phyloP scores from a whole-genome alignment of 2,888 invertebrate genomes.

The Scelioninae gen. 1 region DNA sequence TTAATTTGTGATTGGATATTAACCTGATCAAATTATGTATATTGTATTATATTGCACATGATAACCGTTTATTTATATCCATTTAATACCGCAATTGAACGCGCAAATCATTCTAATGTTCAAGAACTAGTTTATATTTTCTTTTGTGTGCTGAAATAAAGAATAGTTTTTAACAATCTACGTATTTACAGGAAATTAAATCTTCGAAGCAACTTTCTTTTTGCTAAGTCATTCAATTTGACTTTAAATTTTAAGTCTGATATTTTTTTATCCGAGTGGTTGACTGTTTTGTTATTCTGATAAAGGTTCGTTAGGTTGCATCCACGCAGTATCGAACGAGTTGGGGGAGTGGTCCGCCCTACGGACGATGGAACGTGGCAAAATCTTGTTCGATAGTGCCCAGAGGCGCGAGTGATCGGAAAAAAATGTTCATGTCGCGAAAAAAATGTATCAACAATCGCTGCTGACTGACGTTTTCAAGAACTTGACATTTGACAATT shows the following conservation, averaged over 20 bases:
- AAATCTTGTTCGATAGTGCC: conserved; percentile 48
- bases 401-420: not conserved
- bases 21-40: not conserved
- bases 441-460: not conserved
- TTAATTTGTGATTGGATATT: no score
- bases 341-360: conserved; percentile 63
- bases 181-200: no score
- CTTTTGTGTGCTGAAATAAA: not conserved
- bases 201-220: not conserved
- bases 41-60: no score
- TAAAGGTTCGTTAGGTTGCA: conserved; percentile 8
- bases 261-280: not conserved
- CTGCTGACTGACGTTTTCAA: not conserved
- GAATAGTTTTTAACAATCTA: not conserved
- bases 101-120: no score
- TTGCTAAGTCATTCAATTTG: not conserved
- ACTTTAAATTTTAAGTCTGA: not conserved
- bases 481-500: conserved; percentile 1
- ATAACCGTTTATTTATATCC: no score
- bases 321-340: conserved; percentile 54
- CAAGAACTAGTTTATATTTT: not conserved
- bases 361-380: conserved; percentile 52
- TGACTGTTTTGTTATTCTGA: conserved; percentile 5
- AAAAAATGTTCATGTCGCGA: conserved; percentile 3
- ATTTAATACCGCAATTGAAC: no score